A percentile compares a stretch with the other conserved stretches of the same genome.
Evolutionary conservation across 2,113 vertebrate species (phyloP).

Genomic region (Ageneiosus marmoratus): DNA sequence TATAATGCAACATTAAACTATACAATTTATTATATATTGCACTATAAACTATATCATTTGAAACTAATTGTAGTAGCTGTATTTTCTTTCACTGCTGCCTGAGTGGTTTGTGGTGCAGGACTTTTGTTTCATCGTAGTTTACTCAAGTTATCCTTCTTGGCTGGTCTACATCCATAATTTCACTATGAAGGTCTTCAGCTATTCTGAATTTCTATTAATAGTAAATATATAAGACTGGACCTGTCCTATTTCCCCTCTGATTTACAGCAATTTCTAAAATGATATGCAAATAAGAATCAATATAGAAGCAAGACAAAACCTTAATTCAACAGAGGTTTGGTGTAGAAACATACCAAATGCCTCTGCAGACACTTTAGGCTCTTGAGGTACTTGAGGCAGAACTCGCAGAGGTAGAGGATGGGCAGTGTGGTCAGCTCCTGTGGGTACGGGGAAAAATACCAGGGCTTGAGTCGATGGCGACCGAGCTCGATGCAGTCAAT

Average conservation of each 20-base stretch:
- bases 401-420: conserved; percentile 94
- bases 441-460: conserved; percentile 95
- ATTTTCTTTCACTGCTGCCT: neutral
- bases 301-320: neutral
- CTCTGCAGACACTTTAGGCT: conserved; percentile 94
- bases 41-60: neutral
- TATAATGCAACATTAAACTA: neutral
- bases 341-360: conserved; percentile 80
- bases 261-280: neutral
- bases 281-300: neutral
- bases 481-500: conserved; percentile 93
- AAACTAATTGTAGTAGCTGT: neutral
- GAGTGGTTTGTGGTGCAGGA: neutral
- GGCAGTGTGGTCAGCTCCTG: conserved; percentile 89
- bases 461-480: conserved; percentile 89
- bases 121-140: neutral
- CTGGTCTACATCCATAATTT: neutral
- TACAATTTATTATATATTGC: neutral
- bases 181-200: neutral
- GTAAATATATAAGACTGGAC: neutral
- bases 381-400: conserved; percentile 94
- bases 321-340: neutral
- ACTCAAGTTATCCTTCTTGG: neutral
- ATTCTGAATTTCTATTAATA: neutral
- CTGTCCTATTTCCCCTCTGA: neutral